These are phyloP conservation scores for Pandemis corylana DNA, from an alignment of 2,888 invertebrate species.

Conservation along the genomic window DNA sequence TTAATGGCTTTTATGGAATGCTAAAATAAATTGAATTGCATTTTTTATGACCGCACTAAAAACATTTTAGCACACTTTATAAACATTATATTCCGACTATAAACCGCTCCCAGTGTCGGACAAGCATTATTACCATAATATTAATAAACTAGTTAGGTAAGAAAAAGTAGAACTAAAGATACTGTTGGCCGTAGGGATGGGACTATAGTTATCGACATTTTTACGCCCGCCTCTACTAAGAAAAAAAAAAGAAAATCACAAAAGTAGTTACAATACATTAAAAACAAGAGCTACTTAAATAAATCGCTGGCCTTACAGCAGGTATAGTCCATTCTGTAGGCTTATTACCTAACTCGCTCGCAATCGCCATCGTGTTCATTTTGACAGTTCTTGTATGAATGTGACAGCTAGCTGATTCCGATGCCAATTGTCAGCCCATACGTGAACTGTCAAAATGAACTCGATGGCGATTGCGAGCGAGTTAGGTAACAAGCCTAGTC, in stretches of 20 bases:
- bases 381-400: too few species aligned
- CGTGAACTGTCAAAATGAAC: too few species aligned
- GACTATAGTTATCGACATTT: slow-evolving; percentile 6
- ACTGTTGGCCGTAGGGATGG: neutral
- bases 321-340: too few species aligned
- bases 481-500: too few species aligned
- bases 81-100: neutral
- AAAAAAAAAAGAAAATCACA: neutral
- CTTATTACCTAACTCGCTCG: too few species aligned
- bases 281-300: too few species aligned
- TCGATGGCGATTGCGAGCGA: too few species aligned
- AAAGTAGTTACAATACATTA: neutral
- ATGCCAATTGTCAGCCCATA: too few species aligned
- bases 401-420: too few species aligned
- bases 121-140: neutral
- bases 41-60: neutral
- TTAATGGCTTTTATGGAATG: neutral
- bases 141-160: neutral
- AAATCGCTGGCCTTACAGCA: too few species aligned
- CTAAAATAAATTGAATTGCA: neutral
- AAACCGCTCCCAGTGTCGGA: neutral
- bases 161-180: neutral
- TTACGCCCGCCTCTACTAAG: too few species aligned
- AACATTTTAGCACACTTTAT: neutral
- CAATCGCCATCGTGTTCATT: too few species aligned